Conservation (phyloP, 2,113 vertebrate genomes). For the Chauna torquata region DNA sequence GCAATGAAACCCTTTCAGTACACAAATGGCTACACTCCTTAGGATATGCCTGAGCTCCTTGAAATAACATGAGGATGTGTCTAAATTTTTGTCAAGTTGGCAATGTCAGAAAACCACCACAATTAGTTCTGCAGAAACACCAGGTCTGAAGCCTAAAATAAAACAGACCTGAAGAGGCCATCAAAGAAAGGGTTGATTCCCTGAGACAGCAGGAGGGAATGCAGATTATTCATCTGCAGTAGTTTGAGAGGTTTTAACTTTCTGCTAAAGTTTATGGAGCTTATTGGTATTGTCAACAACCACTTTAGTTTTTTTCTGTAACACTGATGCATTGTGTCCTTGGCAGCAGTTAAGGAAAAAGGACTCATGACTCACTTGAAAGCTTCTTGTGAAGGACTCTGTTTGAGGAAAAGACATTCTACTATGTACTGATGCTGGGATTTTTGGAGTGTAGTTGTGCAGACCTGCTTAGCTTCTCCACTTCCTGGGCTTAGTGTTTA, state of each 20-base stretch:
- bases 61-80: not conserved
- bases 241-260: not conserved
- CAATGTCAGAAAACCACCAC: not conserved
- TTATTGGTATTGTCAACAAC: not conserved
- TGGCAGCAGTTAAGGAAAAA: conserved; percentile 22
- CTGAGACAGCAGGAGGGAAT: not conserved
- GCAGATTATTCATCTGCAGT: not conserved
- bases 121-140: not conserved
- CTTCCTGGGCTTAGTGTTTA: not conserved
- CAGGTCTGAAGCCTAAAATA: not conserved
- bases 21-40: not conserved
- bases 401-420: not conserved
- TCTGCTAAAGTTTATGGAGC: not conserved
- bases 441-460: not conserved
- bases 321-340: conserved; percentile 12
- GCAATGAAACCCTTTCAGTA: not conserved
- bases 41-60: not conserved
- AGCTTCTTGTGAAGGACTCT: not conserved
- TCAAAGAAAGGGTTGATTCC: not conserved
- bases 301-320: conserved; percentile 10
- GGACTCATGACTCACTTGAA: not conserved
- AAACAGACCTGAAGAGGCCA: not conserved
- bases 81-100: not conserved
- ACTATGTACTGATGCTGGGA: not conserved
- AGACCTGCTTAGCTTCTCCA: not conserved